Evolutionary conservation across 2,888 invertebrate species (phyloP), one percentile per base, ranked within the genome.

Genomic region (Ochropleura leucogaster): DNA sequence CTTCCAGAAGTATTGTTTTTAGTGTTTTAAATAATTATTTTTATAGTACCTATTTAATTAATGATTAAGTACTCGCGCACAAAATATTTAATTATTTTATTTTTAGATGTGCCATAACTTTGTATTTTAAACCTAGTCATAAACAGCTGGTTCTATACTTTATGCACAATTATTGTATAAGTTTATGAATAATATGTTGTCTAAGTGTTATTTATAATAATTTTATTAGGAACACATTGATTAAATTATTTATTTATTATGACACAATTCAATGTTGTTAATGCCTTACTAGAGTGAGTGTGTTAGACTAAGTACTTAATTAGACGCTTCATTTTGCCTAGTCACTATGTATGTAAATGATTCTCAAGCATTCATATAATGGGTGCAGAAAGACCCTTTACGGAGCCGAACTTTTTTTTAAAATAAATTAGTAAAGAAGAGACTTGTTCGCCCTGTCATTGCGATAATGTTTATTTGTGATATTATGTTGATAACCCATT

Each of bases 281-380:
- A 88, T 91, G 94, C 94, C 93, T 94, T 94, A 93, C 90, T 93
- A 93, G 92, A 89, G 88, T 88, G 92, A 91, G 89, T 89, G 90
- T 89, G 88, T 86, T 90, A 92, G 90, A 79, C 68, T 90, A 89
- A 89, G 90, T 84, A 87, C 82, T 88, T 87, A 78, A 83, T 89
- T 89, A 89, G 82, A 87, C 80, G 90, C 91, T 91, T 91, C 77
- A 81, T 86, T 87, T 90, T 85, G 86, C 89, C 91, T 92, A 91
- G 93, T 92, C 93, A 90, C 85, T 87, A 82, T 80, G 57, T 81
- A 85, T 85, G 84, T 85, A 86, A 75, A 80, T 85, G 74, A 75
- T 79, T 79, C 78, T 75, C 80, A 74, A 79, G 68, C 66, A 68
- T 66, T 69, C 72, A 72, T 72, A 81, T 84, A 30, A 30, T 30